phyloP scores from a whole-genome alignment of 2,888 invertebrate species.

The Nemotelus pantherinus region DNA sequence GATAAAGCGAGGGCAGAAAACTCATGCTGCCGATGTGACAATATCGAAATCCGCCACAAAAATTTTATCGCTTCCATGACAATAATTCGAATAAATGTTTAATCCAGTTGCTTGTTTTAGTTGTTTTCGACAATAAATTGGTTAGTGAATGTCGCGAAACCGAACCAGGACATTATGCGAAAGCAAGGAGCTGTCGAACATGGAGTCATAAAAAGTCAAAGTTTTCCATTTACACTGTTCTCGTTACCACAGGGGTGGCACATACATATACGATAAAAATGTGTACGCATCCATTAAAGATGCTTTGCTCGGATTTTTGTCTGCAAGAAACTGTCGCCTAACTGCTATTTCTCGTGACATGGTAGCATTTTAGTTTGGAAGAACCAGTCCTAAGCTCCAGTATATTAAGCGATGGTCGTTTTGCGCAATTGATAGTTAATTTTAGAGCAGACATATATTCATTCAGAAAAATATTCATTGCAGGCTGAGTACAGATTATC shows the following conservation, averaged over 20 bases:
- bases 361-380: too few species aligned
- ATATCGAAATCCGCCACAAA: constrained; percentile 7
- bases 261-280: background rate
- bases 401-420: too few species aligned
- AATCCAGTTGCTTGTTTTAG: constrained; percentile 4
- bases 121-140: constrained; percentile 20
- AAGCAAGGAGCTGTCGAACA: constrained; percentile 23
- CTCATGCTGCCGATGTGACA: background rate
- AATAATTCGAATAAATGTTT: constrained; percentile 28
- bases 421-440: too few species aligned
- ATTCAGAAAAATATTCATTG: too few species aligned
- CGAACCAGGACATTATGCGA: background rate
- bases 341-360: too few species aligned
- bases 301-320: too few species aligned
- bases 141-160: constrained; percentile 13
- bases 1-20: too few species aligned
- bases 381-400: too few species aligned
- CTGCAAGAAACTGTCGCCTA: too few species aligned
- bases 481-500: too few species aligned
- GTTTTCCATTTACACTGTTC: background rate
- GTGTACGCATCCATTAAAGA: background rate
- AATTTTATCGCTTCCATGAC: constrained; percentile 22
- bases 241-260: background rate
- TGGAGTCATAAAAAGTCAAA: background rate
- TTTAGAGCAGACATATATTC: too few species aligned